phyloP scores from a whole-genome alignment of 2,888 invertebrate genomes.

The Dynastes maya region DNA sequence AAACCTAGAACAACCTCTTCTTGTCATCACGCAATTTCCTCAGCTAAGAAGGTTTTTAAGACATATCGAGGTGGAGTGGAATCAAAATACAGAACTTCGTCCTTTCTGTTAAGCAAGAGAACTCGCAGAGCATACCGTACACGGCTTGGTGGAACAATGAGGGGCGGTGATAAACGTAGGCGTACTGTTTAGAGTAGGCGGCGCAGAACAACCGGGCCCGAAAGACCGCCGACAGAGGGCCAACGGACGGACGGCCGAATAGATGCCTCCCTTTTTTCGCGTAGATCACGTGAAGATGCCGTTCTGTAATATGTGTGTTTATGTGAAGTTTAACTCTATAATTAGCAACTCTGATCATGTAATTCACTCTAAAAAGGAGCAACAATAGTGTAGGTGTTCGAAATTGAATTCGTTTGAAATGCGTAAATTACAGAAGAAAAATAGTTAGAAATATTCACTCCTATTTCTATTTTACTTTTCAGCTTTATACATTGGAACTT shows the following conservation, averaged over 20 bases:
- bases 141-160: background rate
- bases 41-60: too few species aligned
- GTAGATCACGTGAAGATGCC: background rate
- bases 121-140: background rate
- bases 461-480: too few species aligned
- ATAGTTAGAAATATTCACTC: too few species aligned
- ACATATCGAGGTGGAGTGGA: background rate
- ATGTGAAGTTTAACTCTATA: too few species aligned
- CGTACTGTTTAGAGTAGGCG: constrained; percentile 23
- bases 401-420: too few species aligned
- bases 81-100: background rate
- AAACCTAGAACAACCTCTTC: background rate
- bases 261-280: constrained; percentile 32
- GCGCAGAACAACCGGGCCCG: constrained; percentile 1
- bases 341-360: too few species aligned
- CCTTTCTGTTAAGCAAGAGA: background rate
- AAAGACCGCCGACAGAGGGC: constrained; percentile 33
- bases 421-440: too few species aligned
- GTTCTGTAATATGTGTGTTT: too few species aligned
- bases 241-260: background rate
- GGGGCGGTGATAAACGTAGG: constrained; percentile 34
- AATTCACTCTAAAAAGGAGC: too few species aligned
- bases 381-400: too few species aligned
- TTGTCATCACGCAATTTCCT: background rate
- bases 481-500: too few species aligned